These are phyloP conservation scores for Actinernus sp. DNA, from an alignment of 92 coral and sea anemone species.

Conservation along the genomic window DNA sequence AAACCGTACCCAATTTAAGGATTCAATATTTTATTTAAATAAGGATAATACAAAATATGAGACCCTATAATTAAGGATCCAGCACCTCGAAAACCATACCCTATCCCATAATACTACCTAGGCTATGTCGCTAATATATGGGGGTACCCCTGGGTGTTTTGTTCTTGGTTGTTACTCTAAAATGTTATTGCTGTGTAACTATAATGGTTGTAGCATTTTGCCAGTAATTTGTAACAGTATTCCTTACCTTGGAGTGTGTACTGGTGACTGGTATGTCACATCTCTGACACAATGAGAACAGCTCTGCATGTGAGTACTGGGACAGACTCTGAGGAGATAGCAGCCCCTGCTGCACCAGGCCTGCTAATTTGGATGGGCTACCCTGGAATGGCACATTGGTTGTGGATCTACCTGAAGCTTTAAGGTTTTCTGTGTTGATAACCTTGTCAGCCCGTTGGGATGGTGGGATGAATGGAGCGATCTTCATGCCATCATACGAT, in stretches of 20 bases:
- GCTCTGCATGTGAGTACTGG: constrained; percentile 34
- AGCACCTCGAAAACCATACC: too few species aligned
- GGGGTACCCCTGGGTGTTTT: too few species aligned
- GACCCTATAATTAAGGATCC: too few species aligned
- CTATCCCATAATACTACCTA: too few species aligned
- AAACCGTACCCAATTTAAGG: too few species aligned
- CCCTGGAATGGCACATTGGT: constrained; percentile 17
- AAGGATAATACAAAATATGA: too few species aligned
- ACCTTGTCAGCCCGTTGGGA: constrained; percentile 28
- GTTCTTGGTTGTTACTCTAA: too few species aligned
- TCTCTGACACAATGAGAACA: constrained; percentile 36
- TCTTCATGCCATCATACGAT: constrained; percentile 14
- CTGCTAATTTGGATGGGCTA: constrained; percentile 33
- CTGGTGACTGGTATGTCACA: constrained; percentile 41
- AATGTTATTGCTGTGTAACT: too few species aligned
- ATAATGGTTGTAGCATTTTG: too few species aligned
- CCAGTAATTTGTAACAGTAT: too few species aligned
- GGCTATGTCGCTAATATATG: too few species aligned
- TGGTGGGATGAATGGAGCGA: constrained; percentile 44
- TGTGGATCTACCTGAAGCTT: background rate
- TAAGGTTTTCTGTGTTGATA: constrained; percentile 32
- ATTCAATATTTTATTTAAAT: too few species aligned
- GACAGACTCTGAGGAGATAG: constrained; percentile 6
- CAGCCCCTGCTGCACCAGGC: constrained; percentile 18
- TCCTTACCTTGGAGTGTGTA: constrained; percentile 28